These are phyloP conservation scores for Scolopax mira DNA, from an alignment of 2,113 vertebrate genomes.

Conservation along the genomic window DNA sequence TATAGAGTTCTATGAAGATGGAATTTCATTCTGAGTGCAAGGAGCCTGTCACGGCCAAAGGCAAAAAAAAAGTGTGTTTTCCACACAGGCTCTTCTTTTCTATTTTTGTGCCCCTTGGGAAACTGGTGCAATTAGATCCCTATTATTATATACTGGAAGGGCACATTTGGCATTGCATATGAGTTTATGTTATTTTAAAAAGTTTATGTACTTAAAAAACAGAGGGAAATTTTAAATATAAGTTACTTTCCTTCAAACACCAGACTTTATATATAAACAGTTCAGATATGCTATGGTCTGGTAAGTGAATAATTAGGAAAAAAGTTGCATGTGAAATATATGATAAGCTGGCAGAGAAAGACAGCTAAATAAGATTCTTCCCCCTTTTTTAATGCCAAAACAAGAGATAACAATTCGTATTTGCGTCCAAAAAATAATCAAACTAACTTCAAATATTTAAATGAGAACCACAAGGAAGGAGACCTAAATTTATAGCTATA, in stretches of 20 bases:
- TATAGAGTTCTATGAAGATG: neutral
- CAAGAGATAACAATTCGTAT: neutral
- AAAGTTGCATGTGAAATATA: neutral
- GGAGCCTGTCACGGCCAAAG: neutral
- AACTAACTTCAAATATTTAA: constrained; percentile 11
- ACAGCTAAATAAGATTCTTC: neutral
- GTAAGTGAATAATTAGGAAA: constrained; percentile 19
- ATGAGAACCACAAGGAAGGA: neutral
- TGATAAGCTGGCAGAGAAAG: constrained; percentile 3
- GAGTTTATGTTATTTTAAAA: constrained; percentile 2
- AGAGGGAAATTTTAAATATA: constrained; percentile 26
- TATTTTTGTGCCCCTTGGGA: constrained; percentile 19
- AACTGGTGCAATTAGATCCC: constrained; percentile 33
- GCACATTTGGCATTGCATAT: constrained; percentile 24
- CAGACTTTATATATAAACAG: constrained; percentile 62
- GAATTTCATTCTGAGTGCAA: constrained; percentile 24
- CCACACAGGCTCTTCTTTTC: constrained; percentile 16
- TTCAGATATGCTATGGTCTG: constrained; percentile 6
- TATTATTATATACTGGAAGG: constrained; percentile 26
- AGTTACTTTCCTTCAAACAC: constrained; percentile 24
- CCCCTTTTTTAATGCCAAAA: constrained; percentile 1
- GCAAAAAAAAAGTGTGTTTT: constrained; percentile 25
- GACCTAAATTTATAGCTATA: neutral
- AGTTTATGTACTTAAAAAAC: neutral
- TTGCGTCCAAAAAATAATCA: neutral